Evolutionary conservation across 2,797 vertebrate species (phyloP).

Genomic region (Manis javanica): DNA sequence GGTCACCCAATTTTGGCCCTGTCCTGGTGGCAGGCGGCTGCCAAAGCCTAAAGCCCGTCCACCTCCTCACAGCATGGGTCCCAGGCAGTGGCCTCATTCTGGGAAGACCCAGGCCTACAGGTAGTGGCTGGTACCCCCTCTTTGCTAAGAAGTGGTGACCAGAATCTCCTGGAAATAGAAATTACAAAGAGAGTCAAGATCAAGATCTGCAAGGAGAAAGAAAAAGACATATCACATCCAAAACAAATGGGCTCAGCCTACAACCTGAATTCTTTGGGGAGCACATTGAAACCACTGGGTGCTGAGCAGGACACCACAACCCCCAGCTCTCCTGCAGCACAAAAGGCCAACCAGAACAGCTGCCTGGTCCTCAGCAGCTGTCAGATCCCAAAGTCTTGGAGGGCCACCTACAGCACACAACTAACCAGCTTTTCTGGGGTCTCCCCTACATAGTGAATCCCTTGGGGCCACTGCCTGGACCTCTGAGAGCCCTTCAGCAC

Average conservation of each 20-base stretch:
- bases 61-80: not conserved
- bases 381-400: not conserved
- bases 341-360: not conserved
- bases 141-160: not conserved
- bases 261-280: not conserved
- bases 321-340: not conserved
- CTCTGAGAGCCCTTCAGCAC: not conserved
- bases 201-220: slow-evolving; percentile 21
- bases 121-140: not conserved
- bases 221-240: not conserved
- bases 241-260: not conserved
- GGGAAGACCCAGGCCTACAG: not conserved
- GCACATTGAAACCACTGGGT: not conserved
- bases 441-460: slow-evolving; percentile 74
- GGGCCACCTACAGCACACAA: not conserved
- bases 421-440: slow-evolving; percentile 67
- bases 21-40: not conserved
- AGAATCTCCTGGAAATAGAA: slow-evolving; percentile 1
- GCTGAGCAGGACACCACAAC: not conserved
- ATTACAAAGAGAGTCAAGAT: slow-evolving; percentile 9
- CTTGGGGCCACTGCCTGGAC: slow-evolving; percentile 43
- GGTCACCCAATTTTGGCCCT: not conserved
- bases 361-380: not conserved
- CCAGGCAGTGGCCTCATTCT: not conserved
- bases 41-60: not conserved